Conservation (phyloP, 2,797 vertebrate species). For the Chromobotia macracanthus region DNA sequence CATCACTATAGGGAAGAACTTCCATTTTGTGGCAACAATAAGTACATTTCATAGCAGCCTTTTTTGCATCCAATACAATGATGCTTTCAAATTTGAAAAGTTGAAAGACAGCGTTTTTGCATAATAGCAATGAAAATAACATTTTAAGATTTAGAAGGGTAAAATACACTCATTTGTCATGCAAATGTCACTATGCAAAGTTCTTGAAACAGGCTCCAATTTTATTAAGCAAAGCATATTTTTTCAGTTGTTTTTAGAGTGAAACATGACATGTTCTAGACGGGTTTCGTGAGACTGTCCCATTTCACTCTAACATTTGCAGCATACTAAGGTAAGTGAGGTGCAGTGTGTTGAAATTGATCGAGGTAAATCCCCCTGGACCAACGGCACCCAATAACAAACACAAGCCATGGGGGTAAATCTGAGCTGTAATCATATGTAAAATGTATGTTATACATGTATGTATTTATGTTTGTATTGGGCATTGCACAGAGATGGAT, state of each 20-base stretch:
- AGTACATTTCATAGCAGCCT: too few species aligned
- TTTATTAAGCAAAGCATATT: background rate
- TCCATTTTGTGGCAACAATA: too few species aligned
- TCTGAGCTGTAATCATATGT: conserved; percentile 54
- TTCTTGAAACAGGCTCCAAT: background rate
- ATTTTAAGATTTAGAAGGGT: background rate
- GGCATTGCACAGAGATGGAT: conserved; percentile 64
- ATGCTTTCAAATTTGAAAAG: too few species aligned
- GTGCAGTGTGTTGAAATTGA: conserved; percentile 85
- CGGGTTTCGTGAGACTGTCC: conserved; percentile 11
- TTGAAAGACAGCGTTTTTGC: too few species aligned
- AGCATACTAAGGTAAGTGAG: conserved; percentile 94
- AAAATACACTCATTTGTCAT: background rate
- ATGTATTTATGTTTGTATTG: conserved; percentile 54
- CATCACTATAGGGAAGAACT: too few species aligned
- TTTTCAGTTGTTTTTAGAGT: background rate
- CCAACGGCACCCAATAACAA: conserved; percentile 75
- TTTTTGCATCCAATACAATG: too few species aligned
- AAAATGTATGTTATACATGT: conserved; percentile 51
- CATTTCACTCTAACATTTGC: conserved; percentile 86
- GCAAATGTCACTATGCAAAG: background rate
- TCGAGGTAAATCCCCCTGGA: conserved; percentile 73
- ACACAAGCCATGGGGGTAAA: conserved; percentile 49
- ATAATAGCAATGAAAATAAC: too few species aligned
- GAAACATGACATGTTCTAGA: background rate